Evolutionary conservation across 2,113 vertebrate species (phyloP).

Genomic region (Percopsis transmontana): DNA sequence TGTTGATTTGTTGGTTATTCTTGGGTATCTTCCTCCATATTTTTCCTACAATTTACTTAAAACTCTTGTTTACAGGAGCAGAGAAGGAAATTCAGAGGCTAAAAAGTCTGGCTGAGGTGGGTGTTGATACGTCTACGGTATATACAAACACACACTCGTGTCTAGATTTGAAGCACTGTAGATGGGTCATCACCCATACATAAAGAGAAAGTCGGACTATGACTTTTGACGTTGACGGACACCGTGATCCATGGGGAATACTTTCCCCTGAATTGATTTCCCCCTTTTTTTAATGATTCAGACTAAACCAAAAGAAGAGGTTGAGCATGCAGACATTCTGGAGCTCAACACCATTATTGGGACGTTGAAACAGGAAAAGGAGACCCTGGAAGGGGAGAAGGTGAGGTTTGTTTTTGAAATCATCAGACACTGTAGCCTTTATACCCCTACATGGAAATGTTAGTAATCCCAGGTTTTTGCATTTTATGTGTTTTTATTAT

Average conservation of each 20-base stretch:
- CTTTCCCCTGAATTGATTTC: not conserved
- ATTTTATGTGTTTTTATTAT: too few species aligned
- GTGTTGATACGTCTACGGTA: conserved; percentile 16
- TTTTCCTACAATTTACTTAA: not conserved
- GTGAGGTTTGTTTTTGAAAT: conserved; percentile 41
- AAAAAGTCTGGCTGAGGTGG: conserved; percentile 82
- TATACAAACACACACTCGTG: not conserved
- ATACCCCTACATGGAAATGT: too few species aligned
- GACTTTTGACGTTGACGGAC: not conserved
- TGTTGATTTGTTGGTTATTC: not conserved
- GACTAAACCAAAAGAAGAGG: conserved; percentile 65
- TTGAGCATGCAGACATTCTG: conserved; percentile 80
- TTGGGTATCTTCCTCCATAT: not conserved
- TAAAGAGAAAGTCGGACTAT: not conserved
- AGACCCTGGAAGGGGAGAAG: conserved; percentile 72
- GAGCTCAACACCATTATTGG: conserved; percentile 80
- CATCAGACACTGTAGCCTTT: not conserved
- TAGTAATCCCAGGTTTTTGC: too few species aligned
- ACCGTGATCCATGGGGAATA: too few species aligned
- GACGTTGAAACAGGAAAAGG: conserved; percentile 77
- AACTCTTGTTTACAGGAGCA: conserved; percentile 78
- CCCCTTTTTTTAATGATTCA: conserved; percentile 22
- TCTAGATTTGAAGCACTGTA: too few species aligned
- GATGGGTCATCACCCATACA: not conserved
- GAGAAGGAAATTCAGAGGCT: conserved; percentile 85